phyloP scores from a whole-genome alignment of 1,140 invertebrate genomes.

The Bombus cullumanus region DNA sequence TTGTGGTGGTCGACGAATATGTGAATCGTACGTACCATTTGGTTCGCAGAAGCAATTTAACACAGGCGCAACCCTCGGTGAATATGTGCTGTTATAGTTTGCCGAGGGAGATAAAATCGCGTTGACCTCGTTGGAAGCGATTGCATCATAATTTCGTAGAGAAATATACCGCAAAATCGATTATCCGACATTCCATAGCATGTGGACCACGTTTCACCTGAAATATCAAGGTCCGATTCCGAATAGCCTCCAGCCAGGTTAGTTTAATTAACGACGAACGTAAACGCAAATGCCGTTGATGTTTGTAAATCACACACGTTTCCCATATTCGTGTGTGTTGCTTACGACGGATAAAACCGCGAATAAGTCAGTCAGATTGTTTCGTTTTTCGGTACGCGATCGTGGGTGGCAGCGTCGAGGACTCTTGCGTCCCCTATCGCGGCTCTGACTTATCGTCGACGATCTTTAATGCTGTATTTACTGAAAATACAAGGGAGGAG shows the following conservation, averaged over 20 bases:
- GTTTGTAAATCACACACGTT: background rate
- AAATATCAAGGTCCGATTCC: background rate
- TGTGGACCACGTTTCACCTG: background rate
- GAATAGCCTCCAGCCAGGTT: background rate
- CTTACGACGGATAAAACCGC: background rate
- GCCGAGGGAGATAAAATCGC: background rate
- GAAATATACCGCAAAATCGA: too few relatives aligned
- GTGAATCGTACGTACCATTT: background rate
- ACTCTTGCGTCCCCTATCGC: background rate
- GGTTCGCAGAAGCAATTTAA: background rate
- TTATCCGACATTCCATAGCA: background rate
- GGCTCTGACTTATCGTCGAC: background rate
- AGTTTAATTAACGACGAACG: conserved; percentile 23
- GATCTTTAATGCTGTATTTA: background rate
- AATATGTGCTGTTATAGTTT: background rate
- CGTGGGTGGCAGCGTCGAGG: background rate
- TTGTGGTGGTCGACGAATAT: background rate
- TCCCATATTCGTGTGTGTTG: background rate
- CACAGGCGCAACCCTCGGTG: background rate
- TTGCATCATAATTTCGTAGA: background rate
- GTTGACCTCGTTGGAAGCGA: background rate
- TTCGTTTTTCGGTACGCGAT: background rate
- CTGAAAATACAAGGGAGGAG: background rate
- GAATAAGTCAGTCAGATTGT: background rate
- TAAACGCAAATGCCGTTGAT: background rate